A percentile compares a stretch with the other conserved stretches of the same genome.
These are phyloP conservation scores for Fregetta grallaria DNA, from an alignment of 2,113 vertebrate genomes.

Conservation along the genomic window DNA sequence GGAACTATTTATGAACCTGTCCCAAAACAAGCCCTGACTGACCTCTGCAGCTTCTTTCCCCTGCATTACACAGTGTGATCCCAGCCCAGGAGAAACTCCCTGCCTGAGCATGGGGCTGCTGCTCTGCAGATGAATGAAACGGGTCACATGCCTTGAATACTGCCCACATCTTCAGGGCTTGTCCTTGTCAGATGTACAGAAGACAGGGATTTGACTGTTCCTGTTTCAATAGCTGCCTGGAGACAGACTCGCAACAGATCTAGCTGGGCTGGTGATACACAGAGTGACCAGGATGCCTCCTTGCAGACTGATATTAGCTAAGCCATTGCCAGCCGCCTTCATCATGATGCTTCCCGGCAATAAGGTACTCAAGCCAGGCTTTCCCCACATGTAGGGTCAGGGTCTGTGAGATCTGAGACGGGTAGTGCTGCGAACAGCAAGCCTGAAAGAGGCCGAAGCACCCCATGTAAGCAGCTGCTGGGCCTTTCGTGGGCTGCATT, in stretches of 20 bases:
- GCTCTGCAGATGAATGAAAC: neutral
- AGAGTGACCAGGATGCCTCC: fast-evolving
- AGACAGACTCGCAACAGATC: neutral
- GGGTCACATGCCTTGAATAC: neutral
- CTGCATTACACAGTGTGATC: neutral
- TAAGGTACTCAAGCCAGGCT: neutral
- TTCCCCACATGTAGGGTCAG: fast-evolving
- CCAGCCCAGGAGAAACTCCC: neutral
- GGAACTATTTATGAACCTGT: neutral
- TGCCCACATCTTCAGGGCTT: neutral
- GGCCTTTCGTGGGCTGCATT: too few species aligned
- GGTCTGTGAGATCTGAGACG: neutral
- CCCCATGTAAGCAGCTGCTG: too few species aligned
- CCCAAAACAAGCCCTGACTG: neutral
- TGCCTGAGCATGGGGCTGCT: fast-evolving
- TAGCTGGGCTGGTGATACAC: neutral
- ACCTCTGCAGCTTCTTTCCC: neutral
- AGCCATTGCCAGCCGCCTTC: neutral
- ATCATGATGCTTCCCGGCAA: neutral
- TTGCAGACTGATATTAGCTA: neutral
- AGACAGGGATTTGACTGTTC: neutral
- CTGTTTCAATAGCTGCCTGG: neutral
- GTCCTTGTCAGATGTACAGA: neutral
- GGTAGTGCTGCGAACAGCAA: neutral
- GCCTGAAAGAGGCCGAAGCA: neutral